Conservation (phyloP, 2,113 vertebrate genomes). For the Strix uralensis region DNA sequence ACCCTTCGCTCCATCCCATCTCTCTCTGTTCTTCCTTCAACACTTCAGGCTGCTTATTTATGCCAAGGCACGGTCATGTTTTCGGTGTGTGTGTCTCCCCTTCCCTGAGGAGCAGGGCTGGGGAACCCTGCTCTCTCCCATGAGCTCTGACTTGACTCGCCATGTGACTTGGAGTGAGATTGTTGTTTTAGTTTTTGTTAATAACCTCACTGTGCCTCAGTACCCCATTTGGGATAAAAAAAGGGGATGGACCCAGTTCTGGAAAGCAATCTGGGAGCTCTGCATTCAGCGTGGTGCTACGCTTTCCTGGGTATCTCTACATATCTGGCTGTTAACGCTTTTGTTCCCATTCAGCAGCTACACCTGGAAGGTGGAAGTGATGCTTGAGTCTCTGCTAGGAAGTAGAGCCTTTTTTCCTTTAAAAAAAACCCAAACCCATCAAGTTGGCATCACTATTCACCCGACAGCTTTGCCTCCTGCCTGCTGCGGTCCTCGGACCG, state of each 20-base stretch:
- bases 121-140: neutral
- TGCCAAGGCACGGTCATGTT: neutral
- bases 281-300: neutral
- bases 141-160: accelerated
- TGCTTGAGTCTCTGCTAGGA: neutral
- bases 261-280: neutral
- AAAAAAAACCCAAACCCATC: neutral
- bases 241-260: neutral
- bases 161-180: accelerated
- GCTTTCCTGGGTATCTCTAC: neutral
- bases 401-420: neutral
- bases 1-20: neutral
- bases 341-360: neutral
- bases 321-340: neutral
- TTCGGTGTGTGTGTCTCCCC: accelerated
- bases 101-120: neutral
- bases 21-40: neutral
- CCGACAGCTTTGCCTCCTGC: accelerated
- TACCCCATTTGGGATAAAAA: neutral
- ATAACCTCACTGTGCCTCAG: constrained; percentile 35
- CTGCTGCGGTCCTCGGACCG: accelerated
- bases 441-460: neutral
- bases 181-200: neutral
- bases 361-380: neutral
- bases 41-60: neutral